These are phyloP conservation scores for Brachycybe producta DNA, from an alignment of 2,888 invertebrate species.

Conservation along the genomic window DNA sequence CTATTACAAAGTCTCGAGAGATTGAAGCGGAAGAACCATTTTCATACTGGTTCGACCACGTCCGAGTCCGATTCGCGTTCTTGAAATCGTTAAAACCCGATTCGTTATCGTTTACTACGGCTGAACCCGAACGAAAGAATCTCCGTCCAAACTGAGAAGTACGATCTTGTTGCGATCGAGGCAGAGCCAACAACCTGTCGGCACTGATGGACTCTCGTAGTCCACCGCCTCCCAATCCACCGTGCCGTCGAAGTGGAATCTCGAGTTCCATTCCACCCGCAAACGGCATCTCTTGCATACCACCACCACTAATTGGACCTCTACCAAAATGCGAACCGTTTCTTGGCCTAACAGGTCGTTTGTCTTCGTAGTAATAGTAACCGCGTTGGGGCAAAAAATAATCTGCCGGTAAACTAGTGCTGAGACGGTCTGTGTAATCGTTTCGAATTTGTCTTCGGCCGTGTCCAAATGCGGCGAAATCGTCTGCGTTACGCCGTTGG, in stretches of 20 bases:
- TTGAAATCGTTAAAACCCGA: too few relatives aligned
- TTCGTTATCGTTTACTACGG: too few relatives aligned
- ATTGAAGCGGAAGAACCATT: too few relatives aligned
- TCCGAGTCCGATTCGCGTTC: too few relatives aligned
- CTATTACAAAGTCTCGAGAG: too few relatives aligned
- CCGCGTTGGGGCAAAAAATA: background rate
- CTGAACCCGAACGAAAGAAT: conserved; percentile 6
- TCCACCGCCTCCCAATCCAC: conserved; percentile 1
- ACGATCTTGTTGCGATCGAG: background rate
- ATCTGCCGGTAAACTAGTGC: conserved; percentile 4
- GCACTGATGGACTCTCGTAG: conserved; percentile 8
- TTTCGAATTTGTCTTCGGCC: background rate
- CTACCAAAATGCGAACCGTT: background rate
- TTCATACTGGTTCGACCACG: too few relatives aligned
- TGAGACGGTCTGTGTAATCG: background rate
- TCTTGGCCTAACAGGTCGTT: background rate
- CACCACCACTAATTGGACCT: background rate
- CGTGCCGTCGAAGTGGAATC: conserved; percentile 11
- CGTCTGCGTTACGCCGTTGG: conserved; percentile 2
- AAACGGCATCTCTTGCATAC: conserved; percentile 3
- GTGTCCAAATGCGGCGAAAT: background rate
- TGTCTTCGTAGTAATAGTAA: conserved; percentile 1
- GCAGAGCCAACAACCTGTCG: conserved; percentile 7
- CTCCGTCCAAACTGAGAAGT: background rate
- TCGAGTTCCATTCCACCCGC: conserved; percentile 15